Conservation (phyloP, 2,888 invertebrate genomes). For the Noctua janthina region DNA sequence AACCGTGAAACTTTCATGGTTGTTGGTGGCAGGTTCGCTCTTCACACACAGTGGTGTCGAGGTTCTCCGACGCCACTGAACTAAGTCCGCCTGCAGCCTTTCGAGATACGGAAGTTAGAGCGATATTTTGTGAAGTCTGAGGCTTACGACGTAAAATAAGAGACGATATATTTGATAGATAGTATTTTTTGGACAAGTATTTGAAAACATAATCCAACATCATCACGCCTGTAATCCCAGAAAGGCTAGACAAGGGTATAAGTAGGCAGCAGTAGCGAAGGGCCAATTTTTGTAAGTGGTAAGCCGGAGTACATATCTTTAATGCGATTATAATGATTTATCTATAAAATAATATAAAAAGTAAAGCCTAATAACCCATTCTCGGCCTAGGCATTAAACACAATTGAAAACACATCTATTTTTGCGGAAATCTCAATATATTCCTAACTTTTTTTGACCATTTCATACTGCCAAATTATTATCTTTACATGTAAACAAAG, state of each 20-base stretch:
- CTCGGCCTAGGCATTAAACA: too few relatives aligned
- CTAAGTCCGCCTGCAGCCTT: neutral
- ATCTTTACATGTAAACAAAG: neutral
- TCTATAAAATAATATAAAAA: too few relatives aligned
- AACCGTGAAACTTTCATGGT: conserved; percentile 24
- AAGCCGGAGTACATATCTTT: too few relatives aligned
- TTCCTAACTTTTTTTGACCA: neutral
- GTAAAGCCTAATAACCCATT: too few relatives aligned
- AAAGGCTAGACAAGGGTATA: neutral
- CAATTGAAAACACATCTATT: too few relatives aligned
- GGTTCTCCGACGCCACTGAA: neutral
- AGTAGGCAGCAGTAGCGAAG: too few relatives aligned
- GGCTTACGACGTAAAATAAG: neutral
- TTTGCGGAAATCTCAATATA: neutral
- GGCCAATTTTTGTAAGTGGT: too few relatives aligned
- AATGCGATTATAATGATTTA: too few relatives aligned
- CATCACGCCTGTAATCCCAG: too few relatives aligned
- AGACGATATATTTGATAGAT: neutral
- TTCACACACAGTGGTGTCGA: conserved; percentile 18
- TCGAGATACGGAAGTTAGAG: neutral
- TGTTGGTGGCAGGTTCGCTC: conserved; percentile 23
- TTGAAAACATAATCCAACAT: neutral
- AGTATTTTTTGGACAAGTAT: neutral
- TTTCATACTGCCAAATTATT: neutral
- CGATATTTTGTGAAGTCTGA: neutral